Base-by-base conservation (phyloP, 2,797 vertebrate species). In the Crotalus adamanteus region DNA sequence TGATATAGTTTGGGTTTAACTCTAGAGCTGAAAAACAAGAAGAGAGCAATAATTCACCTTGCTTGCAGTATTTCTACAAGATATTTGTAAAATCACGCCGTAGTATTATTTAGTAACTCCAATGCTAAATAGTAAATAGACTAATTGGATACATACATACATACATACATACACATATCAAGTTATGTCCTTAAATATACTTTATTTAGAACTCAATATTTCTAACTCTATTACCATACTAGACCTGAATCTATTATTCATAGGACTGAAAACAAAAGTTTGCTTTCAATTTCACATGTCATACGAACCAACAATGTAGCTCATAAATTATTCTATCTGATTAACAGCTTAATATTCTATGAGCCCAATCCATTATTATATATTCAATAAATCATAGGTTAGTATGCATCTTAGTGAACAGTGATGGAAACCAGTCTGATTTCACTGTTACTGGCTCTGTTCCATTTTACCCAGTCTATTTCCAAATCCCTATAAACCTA, bases 1-100 rank as follows among this genome's bases (percentile, higher is more conserved):
- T 98, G 86, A 99, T 92, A 16, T 99, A 99, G 65, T 97, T 97
- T 61, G 99, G 98, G 96, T 99, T 98, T 95, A 99, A 96, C 91
- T 98, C 98, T 95, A 99, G 98, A 37, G 99, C 99, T 99, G 94
- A 25, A 95, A 96, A 95, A 1, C 87, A 85, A 92, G 88, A 93
- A 31, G 60, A 88, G 83, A 91, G 37, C 42, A 91, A 87, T 5
- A 37, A 9, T 87, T 61, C 20, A 31, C 26, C 18, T 92, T 12
- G 31, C 14, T 31, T 31, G 5, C 4, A 61, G 53, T 28, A 57
- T 51, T 25, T 65, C 18, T 86, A 87, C 26, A 37, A 73, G 4
- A n/a, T 87, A 69, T 28, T 20, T 59, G 14, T 57, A 86, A 3
- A 88, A 31, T 6, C 6, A 55, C 25, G n/a, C 14, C n/a, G 25